Conservation (phyloP, 2,113 vertebrate species). For the Chelonoidis abingdonii region DNA sequence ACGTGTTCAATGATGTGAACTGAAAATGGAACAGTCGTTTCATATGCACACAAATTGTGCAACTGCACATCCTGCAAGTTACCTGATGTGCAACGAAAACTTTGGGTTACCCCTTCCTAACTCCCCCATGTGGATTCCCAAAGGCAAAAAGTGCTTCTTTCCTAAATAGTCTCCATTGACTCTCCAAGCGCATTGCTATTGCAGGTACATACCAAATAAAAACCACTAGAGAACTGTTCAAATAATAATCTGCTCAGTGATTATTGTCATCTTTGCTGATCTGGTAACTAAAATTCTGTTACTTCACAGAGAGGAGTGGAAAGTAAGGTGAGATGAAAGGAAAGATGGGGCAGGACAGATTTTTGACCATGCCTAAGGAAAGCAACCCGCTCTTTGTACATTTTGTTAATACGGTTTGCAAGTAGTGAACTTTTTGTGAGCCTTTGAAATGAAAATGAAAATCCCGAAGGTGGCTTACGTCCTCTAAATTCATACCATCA, state of each 20-base stretch:
- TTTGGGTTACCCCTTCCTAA: neutral
- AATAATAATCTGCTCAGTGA: neutral
- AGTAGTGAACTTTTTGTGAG: neutral
- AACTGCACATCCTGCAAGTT: neutral
- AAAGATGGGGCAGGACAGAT: neutral
- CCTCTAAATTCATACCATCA: neutral
- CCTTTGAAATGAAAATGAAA: neutral
- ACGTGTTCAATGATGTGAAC: neutral
- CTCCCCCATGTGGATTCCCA: neutral
- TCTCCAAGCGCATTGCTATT: neutral
- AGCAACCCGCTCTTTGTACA: neutral
- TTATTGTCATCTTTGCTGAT: neutral
- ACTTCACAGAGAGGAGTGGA: neutral
- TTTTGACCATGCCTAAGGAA: neutral
- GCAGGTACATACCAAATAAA: neutral
- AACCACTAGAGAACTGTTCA: neutral
- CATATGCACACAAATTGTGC: neutral
- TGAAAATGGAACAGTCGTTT: neutral
- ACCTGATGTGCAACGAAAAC: neutral
- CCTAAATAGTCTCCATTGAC: neutral
- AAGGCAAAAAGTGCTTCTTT: neutral
- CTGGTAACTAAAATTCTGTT: neutral
- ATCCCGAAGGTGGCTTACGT: neutral
- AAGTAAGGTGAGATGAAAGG: neutral
- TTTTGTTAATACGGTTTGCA: neutral